Percentiles rank a stretch among this genome's conserved stretches.
These are phyloP conservation scores for Maccullochella peelii DNA, from an alignment of 2,113 vertebrate genomes.

Conservation along the genomic window DNA sequence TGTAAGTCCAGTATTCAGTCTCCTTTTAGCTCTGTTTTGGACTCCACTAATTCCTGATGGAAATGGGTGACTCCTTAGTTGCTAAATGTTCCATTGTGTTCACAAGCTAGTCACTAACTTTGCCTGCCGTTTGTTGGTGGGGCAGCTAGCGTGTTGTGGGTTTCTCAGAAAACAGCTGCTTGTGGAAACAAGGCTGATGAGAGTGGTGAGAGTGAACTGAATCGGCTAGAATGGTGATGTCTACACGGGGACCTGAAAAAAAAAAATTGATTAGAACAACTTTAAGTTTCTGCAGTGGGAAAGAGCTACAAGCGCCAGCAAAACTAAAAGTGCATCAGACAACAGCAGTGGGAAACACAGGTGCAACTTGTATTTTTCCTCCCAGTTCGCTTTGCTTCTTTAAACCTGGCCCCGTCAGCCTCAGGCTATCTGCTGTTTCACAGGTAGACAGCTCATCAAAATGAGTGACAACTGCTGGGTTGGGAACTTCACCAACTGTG, in stretches of 20 bases:
- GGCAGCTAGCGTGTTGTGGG: not conserved
- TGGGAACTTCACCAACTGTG: slow-evolving; percentile 38
- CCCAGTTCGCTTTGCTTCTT: not conserved
- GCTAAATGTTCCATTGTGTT: not conserved
- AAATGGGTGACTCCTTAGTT: not conserved
- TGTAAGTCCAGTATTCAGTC: not conserved
- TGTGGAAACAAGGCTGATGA: not conserved
- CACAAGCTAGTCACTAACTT: not conserved
- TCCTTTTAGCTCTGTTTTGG: not conserved
- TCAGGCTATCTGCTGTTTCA: slow-evolving; percentile 20
- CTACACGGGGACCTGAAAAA: not conserved
- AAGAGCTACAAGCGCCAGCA: not conserved
- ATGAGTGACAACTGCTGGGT: slow-evolving; percentile 56
- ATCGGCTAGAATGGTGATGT: too few relatives aligned
- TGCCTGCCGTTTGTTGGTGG: not conserved
- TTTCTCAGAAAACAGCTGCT: not conserved
- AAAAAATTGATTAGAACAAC: not conserved
- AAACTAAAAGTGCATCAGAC: not conserved
- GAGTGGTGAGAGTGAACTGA: not conserved
- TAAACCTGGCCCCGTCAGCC: slow-evolving; percentile 32
- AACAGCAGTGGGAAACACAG: slow-evolving; percentile 5
- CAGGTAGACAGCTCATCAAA: slow-evolving; percentile 50
- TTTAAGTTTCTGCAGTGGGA: not conserved
- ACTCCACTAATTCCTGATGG: not conserved
- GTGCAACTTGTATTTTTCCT: not conserved